Evolutionary conservation across 1,140 invertebrate genomes (phyloP).

Genomic region (Temnothorax nylanderi): DNA sequence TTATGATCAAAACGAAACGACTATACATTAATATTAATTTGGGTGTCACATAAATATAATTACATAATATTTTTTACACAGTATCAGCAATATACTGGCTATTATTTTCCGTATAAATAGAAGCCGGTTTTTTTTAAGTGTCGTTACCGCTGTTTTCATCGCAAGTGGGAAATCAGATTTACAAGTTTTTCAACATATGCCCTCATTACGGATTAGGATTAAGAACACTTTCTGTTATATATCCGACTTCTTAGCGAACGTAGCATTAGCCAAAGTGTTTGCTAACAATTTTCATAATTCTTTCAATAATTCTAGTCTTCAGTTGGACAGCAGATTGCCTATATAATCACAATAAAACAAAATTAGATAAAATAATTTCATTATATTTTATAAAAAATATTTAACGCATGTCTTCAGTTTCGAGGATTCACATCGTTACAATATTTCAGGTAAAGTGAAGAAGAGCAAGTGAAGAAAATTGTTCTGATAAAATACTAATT

Average conservation of each 20-base stretch:
- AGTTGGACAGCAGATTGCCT: not conserved
- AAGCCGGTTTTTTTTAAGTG: constrained; percentile 87
- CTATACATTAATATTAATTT: too few relatives aligned
- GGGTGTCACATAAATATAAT: too few relatives aligned
- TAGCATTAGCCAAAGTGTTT: constrained; percentile 93
- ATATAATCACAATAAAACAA: not conserved
- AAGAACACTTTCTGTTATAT: constrained; percentile 90
- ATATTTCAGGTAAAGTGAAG: not conserved
- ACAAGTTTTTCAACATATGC: constrained; percentile 87
- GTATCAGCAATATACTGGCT: too few relatives aligned
- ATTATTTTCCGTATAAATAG: too few relatives aligned
- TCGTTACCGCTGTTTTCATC: constrained; percentile 86
- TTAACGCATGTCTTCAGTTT: not conserved
- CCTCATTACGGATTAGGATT: constrained; percentile 88
- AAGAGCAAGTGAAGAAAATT: not conserved
- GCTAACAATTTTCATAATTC: constrained; percentile 81
- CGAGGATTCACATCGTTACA: not conserved
- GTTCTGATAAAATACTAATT: not conserved
- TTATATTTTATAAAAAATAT: not conserved
- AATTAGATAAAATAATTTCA: not conserved
- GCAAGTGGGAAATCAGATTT: constrained; percentile 86
- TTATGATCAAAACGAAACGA: too few relatives aligned
- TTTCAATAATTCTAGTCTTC: not conserved
- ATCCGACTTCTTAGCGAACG: constrained; percentile 91
- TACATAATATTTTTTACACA: too few relatives aligned